Percentiles rank a stretch among this genome's conserved stretches.
phyloP scores from a whole-genome alignment of 2,888 invertebrate species.

The Cartodere bifasciata region DNA sequence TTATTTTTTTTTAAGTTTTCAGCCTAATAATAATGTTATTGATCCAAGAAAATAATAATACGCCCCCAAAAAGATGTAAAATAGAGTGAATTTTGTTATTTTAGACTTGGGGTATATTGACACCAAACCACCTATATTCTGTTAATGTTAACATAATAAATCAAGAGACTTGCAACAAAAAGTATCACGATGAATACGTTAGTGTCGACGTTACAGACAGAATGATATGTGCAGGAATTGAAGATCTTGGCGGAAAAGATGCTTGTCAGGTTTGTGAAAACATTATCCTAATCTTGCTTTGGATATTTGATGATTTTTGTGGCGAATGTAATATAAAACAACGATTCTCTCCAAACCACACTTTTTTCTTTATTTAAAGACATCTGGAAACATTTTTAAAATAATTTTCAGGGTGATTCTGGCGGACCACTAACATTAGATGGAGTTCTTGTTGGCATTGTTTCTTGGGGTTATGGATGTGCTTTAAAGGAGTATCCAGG shows the following conservation, averaged over 20 bases:
- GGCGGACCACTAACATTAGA: slow-evolving; percentile 27
- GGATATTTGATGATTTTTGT: background rate
- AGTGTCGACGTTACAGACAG: slow-evolving; percentile 29
- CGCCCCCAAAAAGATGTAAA: too few species aligned
- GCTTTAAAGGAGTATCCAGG: slow-evolving; percentile 26
- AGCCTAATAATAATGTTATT: too few species aligned
- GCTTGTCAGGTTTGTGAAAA: slow-evolving; percentile 42
- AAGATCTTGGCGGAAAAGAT: slow-evolving; percentile 38
- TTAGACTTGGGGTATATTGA: too few species aligned
- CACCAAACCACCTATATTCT: slow-evolving; percentile 4
- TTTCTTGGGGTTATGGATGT: slow-evolving; percentile 29
- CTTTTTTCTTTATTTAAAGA: too few species aligned
- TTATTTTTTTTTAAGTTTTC: too few species aligned
- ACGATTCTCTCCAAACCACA: too few species aligned
- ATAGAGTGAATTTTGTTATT: too few species aligned
- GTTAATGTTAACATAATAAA: slow-evolving; percentile 12
- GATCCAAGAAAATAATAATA: too few species aligned
- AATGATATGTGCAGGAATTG: slow-evolving; percentile 44
- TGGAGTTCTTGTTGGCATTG: slow-evolving; percentile 26
- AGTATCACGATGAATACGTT: slow-evolving; percentile 11
- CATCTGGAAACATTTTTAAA: too few species aligned
- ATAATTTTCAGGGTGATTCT: slow-evolving; percentile 27
- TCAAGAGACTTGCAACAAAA: slow-evolving; percentile 9
- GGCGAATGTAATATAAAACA: too few species aligned
- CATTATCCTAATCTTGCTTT: slow-evolving; percentile 4